phyloP scores from a whole-genome alignment of 1,140 invertebrate species.

The Amphibalanus amphitrite region DNA sequence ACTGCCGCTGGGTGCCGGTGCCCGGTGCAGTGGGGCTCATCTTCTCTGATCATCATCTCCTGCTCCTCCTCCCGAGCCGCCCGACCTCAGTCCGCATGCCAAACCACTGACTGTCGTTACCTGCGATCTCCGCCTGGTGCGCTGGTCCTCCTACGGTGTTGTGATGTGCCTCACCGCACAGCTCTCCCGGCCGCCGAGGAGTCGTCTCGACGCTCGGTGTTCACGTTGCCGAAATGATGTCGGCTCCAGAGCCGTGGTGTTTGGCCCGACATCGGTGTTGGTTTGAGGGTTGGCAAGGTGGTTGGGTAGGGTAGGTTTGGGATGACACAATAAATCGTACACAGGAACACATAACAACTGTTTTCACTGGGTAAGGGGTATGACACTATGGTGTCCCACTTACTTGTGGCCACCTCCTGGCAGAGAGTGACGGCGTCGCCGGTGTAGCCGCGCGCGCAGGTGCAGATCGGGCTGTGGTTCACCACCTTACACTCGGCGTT shows the following conservation, averaged over 20 bases:
- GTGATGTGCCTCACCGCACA: too few species aligned
- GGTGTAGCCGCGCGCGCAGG: conserved; percentile 40
- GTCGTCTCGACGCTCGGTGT: neutral
- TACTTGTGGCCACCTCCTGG: conserved; percentile 21
- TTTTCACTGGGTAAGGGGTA: too few species aligned
- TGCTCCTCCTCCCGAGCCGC: too few species aligned
- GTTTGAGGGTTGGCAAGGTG: neutral
- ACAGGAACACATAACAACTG: too few species aligned
- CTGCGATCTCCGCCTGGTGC: neutral
- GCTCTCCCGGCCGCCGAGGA: too few species aligned
- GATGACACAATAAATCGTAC: too few species aligned
- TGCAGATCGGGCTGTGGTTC: conserved; percentile 37
- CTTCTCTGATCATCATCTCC: too few species aligned
- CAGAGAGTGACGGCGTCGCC: conserved; percentile 64
- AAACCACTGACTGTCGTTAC: neutral
- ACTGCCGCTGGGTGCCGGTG: neutral
- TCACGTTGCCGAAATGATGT: neutral
- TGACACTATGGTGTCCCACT: too few species aligned
- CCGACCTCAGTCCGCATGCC: neutral
- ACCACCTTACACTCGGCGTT: conserved; percentile 52
- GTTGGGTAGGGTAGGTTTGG: neutral
- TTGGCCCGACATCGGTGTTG: too few species aligned
- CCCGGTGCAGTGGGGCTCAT: neutral
- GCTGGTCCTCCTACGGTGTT: too few species aligned
- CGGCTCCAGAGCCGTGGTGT: too few species aligned